Evolutionary conservation across 1,140 invertebrate species (phyloP).

Genomic region (Tetramorium simillimum): DNA sequence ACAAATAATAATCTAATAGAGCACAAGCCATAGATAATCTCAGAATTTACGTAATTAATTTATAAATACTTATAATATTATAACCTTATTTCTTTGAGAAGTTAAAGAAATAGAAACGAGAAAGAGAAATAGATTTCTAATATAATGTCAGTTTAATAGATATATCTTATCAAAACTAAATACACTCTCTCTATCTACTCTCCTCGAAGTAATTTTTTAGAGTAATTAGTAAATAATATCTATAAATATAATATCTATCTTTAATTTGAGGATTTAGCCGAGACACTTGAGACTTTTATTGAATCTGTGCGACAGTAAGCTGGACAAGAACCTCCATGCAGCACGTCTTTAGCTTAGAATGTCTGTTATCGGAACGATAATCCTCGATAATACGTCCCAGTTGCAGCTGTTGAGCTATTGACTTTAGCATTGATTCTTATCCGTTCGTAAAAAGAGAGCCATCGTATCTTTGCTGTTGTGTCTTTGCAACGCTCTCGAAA

Average conservation of each 20-base stretch:
- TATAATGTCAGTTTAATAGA: not conserved
- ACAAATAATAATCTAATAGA: not conserved
- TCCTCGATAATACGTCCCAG: conserved; percentile 34
- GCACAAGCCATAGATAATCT: not conserved
- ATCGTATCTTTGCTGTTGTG: not conserved
- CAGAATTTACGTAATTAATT: not conserved
- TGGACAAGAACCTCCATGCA: not conserved
- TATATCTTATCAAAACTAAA: not conserved
- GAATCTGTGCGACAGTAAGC: conserved; percentile 1
- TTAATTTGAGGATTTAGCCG: not conserved
- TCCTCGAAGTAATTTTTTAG: not conserved
- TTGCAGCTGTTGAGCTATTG: conserved; percentile 53
- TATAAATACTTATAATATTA: not conserved
- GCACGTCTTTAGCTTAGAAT: conserved; percentile 16
- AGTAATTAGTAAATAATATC: not conserved
- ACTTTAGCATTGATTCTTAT: conserved; percentile 52
- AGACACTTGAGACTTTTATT: conserved; percentile 33
- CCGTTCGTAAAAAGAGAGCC: conserved; percentile 21
- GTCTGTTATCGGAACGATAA: conserved; percentile 52
- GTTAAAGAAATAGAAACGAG: not conserved
- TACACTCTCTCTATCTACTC: not conserved
- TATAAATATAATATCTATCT: not conserved
- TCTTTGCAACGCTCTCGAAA: conserved; percentile 15
- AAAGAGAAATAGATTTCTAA: not conserved
- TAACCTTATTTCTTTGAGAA: not conserved